These are phyloP conservation scores for Piprites chloris DNA, from an alignment of 2,113 vertebrate genomes.

Conservation along the genomic window DNA sequence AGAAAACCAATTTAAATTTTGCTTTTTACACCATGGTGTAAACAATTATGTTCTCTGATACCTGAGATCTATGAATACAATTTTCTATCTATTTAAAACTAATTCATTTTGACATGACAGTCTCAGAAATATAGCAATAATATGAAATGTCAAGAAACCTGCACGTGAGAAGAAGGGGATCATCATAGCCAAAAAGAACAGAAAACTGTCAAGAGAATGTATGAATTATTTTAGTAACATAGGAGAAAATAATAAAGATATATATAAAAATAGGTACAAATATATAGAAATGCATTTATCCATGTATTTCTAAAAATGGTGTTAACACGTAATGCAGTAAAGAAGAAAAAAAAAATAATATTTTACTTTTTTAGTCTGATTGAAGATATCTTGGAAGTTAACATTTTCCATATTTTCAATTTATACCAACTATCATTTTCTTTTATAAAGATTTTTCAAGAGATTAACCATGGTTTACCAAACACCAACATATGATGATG, in stretches of 20 bases:
- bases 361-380: background rate
- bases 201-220: background rate
- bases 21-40: background rate
- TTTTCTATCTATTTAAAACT: background rate
- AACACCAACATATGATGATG: background rate
- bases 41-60: background rate
- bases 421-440: background rate
- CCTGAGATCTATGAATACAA: background rate
- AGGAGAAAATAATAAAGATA: background rate
- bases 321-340: background rate
- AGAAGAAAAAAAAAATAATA: fast-evolving
- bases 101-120: background rate
- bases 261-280: background rate
- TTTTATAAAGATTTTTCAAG: background rate
- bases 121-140: background rate
- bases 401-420: background rate
- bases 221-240: background rate
- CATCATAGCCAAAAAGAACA: background rate
- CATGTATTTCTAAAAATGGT: background rate
- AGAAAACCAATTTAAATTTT: background rate
- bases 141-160: background rate
- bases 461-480: background rate
- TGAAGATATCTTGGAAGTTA: background rate
- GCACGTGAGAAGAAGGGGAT: background rate
- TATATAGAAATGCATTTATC: background rate